Evolutionary conservation across 2,113 vertebrate genomes (phyloP).

Genomic region (Pionites leucogaster): DNA sequence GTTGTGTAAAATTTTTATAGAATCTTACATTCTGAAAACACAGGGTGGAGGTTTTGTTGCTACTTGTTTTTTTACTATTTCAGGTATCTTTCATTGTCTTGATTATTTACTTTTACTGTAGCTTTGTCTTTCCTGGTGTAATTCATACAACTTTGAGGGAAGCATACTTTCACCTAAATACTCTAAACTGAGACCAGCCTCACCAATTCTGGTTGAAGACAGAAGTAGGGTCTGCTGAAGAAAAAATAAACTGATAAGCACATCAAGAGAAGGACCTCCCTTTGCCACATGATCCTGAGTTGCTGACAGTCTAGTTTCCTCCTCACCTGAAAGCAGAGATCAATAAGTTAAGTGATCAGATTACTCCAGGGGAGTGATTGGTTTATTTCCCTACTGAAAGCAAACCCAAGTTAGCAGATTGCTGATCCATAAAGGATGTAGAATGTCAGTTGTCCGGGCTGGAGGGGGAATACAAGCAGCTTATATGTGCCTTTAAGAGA

Average conservation of each 20-base stretch:
- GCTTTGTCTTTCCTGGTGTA: not conserved
- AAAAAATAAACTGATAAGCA: not conserved
- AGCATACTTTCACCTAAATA: not conserved
- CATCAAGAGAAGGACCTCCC: not conserved
- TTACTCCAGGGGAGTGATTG: not conserved
- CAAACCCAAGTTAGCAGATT: not conserved
- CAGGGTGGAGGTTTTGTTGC: accelerated
- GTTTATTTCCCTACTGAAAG: not conserved
- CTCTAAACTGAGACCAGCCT: not conserved
- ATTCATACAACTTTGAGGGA: not conserved
- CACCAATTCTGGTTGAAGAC: not conserved
- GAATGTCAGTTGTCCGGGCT: not conserved
- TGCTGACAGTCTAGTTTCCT: not conserved
- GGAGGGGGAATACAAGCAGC: not conserved
- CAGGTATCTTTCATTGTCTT: not conserved
- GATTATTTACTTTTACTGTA: not conserved
- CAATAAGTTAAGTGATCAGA: not conserved
- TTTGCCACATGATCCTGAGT: not conserved
- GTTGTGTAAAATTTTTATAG: not conserved
- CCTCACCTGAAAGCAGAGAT: not conserved
- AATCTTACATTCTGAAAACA: not conserved
- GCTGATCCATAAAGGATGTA: not conserved
- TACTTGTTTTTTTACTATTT: not conserved
- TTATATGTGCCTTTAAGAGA: not conserved
- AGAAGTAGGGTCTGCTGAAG: not conserved